Percentiles rank a stretch among this genome's conserved stretches.
Conservation (phyloP, 2,797 vertebrate species). For the Chaenodraco wilsoni region DNA sequence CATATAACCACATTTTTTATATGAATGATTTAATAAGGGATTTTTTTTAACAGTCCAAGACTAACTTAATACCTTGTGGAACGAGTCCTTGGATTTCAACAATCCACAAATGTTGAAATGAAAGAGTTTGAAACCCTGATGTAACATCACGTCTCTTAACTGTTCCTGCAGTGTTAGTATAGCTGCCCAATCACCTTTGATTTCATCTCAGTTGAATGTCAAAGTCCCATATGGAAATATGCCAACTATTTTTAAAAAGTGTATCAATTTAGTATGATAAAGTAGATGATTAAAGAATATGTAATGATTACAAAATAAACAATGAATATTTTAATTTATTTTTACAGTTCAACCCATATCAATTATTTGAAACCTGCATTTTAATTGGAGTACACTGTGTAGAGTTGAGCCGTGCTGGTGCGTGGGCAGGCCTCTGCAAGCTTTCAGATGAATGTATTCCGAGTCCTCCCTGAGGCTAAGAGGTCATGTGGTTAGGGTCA, state of each 20-base stretch:
- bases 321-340: background rate
- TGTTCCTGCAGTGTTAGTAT: background rate
- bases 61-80: background rate
- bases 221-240: background rate
- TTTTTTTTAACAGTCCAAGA: background rate
- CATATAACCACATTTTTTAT: background rate
- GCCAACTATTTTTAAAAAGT: background rate
- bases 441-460: conserved; percentile 16
- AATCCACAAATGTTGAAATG: background rate
- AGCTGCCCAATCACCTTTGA: background rate
- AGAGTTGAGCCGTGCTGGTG: conserved; percentile 7
- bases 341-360: background rate
- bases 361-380: background rate
- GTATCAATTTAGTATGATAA: background rate
- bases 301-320: background rate
- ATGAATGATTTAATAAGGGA: background rate
- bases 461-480: conserved; percentile 25
- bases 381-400: background rate
- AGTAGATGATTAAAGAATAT: background rate
- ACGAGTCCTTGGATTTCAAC: background rate
- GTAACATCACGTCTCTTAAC: background rate
- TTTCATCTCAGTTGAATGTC: background rate
- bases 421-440: conserved; percentile 36
- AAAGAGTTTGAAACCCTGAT: background rate
- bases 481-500: conserved; percentile 52